phyloP scores from a whole-genome alignment of 2,888 invertebrate genomes.

The Phytoseiulus persimilis region DNA sequence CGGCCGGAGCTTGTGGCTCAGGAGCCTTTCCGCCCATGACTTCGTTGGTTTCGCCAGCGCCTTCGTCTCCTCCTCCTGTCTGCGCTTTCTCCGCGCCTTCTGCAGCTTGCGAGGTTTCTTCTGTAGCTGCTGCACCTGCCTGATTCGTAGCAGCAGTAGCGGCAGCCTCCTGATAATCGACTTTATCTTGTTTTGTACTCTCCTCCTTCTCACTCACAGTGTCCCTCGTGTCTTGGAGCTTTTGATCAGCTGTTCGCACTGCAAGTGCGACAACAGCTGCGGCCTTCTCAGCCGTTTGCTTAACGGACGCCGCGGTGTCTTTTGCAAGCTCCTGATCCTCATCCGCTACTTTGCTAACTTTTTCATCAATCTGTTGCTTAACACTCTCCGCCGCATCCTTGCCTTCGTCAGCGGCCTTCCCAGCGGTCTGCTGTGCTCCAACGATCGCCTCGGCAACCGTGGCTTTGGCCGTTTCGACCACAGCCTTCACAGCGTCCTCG shows the following conservation, averaged over 20 bases:
- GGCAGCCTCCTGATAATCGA: not conserved
- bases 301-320: not conserved
- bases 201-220: conserved; percentile 12
- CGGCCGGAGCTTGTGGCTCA: not conserved
- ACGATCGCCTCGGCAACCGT: conserved; percentile 6
- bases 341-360: not conserved
- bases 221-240: not conserved
- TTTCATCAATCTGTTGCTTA: conserved; percentile 8
- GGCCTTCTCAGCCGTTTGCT: not conserved
- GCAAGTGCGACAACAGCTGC: not conserved
- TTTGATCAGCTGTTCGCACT: not conserved
- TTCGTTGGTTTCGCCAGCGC: not conserved
- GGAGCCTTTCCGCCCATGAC: not conserved
- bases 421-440: not conserved
- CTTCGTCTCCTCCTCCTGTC: not conserved
- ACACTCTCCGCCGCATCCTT: not conserved
- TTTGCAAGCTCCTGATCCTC: not conserved
- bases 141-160: not conserved
- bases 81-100: not conserved
- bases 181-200: conserved; percentile 5
- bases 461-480: conserved; percentile 12
- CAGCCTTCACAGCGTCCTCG: not conserved
- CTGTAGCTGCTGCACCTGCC: not conserved
- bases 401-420: not conserved
- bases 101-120: not conserved